These are phyloP conservation scores for Scaptomyza tumidula DNA, from an alignment of 2,888 invertebrate genomes.

Conservation along the genomic window DNA sequence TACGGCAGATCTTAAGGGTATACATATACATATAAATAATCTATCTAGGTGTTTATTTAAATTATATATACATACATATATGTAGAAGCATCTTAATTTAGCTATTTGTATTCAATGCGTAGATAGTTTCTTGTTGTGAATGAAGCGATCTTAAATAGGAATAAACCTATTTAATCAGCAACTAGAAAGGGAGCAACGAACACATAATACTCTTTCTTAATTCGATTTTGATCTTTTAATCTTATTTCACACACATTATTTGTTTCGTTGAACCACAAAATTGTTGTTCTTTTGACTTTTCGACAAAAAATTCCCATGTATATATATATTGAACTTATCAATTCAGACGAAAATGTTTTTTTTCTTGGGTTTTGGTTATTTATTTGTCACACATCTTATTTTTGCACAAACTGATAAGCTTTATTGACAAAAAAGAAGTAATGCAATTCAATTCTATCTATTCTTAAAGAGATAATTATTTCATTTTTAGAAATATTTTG, in stretches of 20 bases:
- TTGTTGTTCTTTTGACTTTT: slow-evolving; percentile 16
- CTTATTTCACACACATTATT: slow-evolving; percentile 1
- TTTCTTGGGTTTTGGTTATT: slow-evolving; percentile 6
- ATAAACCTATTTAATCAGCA: slow-evolving; percentile 7
- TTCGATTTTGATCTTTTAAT: not conserved
- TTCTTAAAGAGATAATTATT: slow-evolving; percentile 7
- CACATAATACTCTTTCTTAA: not conserved
- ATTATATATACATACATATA: slow-evolving; percentile 19
- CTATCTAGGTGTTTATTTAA: slow-evolving; percentile 1
- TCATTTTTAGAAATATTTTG: not conserved
- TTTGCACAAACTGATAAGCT: slow-evolving; percentile 35
- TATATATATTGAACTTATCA: slow-evolving; percentile 39
- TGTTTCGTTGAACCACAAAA: slow-evolving; percentile 6
- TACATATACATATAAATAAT: not conserved
- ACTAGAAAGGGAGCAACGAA: not conserved
- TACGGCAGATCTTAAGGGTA: slow-evolving; percentile 44
- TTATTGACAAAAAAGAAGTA: slow-evolving; percentile 15
- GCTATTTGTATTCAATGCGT: slow-evolving; percentile 37
- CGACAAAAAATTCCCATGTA: slow-evolving; percentile 5
- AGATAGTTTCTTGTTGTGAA: slow-evolving; percentile 67
- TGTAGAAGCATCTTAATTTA: slow-evolving; percentile 43
- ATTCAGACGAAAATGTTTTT: slow-evolving; percentile 23
- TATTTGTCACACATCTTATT: slow-evolving; percentile 31
- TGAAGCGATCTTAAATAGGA: slow-evolving; percentile 29
- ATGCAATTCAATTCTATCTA: slow-evolving; percentile 8